Evolutionary conservation across 1,140 invertebrate genomes (phyloP).

Genomic region (Bombus turneri): DNA sequence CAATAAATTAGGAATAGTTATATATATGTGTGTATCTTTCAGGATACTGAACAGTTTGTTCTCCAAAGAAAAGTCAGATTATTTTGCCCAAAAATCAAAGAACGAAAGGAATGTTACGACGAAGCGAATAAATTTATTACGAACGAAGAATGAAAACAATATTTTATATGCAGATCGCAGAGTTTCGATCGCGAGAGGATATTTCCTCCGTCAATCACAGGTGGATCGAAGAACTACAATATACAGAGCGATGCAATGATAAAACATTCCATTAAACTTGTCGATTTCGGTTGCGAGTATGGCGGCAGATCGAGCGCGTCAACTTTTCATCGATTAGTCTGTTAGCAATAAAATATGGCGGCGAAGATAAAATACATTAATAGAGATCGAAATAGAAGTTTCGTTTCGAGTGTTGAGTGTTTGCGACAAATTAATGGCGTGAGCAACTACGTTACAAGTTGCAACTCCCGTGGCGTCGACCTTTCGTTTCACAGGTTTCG

Average conservation of each 20-base stretch:
- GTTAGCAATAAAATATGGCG: neutral
- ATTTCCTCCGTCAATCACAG: neutral
- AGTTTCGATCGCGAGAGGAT: neutral
- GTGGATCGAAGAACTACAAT: neutral
- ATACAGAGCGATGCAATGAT: neutral
- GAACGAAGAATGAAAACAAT: neutral
- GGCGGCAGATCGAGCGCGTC: neutral
- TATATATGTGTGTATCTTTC: too few relatives aligned
- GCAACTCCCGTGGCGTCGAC: neutral
- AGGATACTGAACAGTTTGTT: neutral
- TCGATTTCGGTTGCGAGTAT: neutral
- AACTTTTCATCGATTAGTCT: conserved; percentile 3
- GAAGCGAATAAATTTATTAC: neutral
- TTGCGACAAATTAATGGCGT: neutral
- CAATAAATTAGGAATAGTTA: too few relatives aligned
- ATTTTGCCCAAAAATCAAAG: neutral
- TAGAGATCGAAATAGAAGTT: neutral
- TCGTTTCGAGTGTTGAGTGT: neutral
- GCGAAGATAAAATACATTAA: neutral
- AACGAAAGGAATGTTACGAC: too few relatives aligned
- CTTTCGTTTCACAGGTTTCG: neutral
- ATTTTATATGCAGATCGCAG: conserved; percentile 16
- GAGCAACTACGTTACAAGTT: neutral
- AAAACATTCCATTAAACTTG: conserved; percentile 29
- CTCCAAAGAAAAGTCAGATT: neutral